A percentile compares a stretch with the other conserved stretches of the same genome.
phyloP scores from a whole-genome alignment of 2,888 invertebrate genomes.

The Amaurobius ferox region DNA sequence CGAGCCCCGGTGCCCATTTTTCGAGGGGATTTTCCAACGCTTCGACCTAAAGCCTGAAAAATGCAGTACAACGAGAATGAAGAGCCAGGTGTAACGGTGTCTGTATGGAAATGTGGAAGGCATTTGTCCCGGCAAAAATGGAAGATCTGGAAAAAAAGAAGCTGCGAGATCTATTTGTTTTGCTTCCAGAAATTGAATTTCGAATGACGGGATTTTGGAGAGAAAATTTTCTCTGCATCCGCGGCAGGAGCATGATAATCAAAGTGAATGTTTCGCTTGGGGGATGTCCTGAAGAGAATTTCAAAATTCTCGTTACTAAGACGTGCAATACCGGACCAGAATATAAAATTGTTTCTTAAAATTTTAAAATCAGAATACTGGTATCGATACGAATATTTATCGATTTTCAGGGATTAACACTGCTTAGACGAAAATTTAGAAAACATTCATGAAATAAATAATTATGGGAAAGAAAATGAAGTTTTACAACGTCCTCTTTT shows the following conservation, averaged over 20 bases:
- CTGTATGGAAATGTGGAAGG: conserved; percentile 59
- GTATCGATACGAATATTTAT: too few relatives aligned
- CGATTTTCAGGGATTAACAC: too few relatives aligned
- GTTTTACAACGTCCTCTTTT: too few relatives aligned
- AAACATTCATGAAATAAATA: too few relatives aligned
- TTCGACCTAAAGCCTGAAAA: conserved; percentile 62
- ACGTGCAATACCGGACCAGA: too few relatives aligned
- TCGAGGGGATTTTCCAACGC: conserved; percentile 1
- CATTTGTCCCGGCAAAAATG: conserved; percentile 6
- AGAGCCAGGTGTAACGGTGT: conserved; percentile 46
- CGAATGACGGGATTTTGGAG: not conserved
- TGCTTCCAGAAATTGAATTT: not conserved
- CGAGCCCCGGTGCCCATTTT: conserved; percentile 14
- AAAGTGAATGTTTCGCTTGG: not conserved
- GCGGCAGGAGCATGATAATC: not conserved
- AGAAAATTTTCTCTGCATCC: not conserved
- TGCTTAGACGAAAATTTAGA: too few relatives aligned
- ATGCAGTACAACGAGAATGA: conserved; percentile 61
- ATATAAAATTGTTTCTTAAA: too few relatives aligned
- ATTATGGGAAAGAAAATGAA: too few relatives aligned
- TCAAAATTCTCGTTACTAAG: too few relatives aligned
- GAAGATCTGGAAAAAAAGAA: not conserved
- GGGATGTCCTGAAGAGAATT: not conserved
- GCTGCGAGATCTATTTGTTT: not conserved
- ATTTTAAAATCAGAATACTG: too few relatives aligned